These are phyloP conservation scores for Gambusia yucatana DNA, from an alignment of 2,797 vertebrate species.

Conservation along the genomic window DNA sequence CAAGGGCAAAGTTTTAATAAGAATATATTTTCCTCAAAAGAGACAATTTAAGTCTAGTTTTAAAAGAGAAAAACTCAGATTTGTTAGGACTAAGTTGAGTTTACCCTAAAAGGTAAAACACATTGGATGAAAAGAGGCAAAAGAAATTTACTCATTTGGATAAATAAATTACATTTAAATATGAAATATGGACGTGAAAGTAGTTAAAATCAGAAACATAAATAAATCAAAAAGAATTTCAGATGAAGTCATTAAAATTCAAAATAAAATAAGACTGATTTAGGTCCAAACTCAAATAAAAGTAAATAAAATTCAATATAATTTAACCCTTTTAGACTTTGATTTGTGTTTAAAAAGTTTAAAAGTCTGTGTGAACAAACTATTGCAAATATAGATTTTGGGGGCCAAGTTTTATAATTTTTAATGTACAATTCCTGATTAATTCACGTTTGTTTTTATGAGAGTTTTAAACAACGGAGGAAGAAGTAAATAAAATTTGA, in stretches of 20 bases:
- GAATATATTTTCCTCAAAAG: not conserved
- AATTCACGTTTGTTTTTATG: not conserved
- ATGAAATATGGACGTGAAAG: not conserved
- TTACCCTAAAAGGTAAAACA: not conserved
- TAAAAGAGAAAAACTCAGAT: not conserved
- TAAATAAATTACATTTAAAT: not conserved
- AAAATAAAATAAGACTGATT: not conserved
- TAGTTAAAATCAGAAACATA: not conserved
- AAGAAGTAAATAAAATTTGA: not conserved
- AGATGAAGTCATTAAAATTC: too few relatives aligned
- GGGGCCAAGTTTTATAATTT: not conserved
- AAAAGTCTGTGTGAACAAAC: not conserved
- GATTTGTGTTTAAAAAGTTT: not conserved
- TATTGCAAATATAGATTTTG: not conserved
- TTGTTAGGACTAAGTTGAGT: not conserved
- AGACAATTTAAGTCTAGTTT: not conserved
- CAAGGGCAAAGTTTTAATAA: not conserved
- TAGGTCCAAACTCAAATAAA: not conserved
- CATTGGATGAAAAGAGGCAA: not conserved
- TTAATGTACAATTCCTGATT: not conserved
- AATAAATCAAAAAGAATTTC: not conserved
- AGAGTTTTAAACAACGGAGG: not conserved
- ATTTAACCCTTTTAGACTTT: not conserved
- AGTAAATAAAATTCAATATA: not conserved
- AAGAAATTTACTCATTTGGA: rapidly evolving